Evolutionary conservation across 2,113 vertebrate genomes (phyloP), one percentile per base, ranked within the genome.

Genomic region (Azemiops feae): DNA sequence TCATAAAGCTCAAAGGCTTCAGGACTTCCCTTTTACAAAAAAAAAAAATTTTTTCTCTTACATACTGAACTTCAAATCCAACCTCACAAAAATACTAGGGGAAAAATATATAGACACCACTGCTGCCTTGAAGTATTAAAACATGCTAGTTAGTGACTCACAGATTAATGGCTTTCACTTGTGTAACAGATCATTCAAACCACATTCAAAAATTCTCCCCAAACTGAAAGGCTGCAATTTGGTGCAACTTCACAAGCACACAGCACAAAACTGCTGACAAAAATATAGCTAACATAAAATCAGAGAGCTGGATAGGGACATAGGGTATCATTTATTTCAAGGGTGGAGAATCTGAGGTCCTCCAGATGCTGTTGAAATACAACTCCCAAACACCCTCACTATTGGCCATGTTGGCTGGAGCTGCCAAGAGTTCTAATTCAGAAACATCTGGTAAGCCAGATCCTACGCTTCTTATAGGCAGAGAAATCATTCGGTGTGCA

Each of bases 211-310:
- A 69, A 10, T 22, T 43, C 22, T 43, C 88, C 54, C 34, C 25
- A 90, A 94, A 95, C 55, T 34, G 2, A 50, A 85, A 95, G 94
- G 9, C 45, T 91, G 89, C 52, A 89, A 11, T 91, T 55, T 89
- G 22, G 89, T 86, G 92, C 54, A 54, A 93, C 91, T 95, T 93
- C 94, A 94, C 88, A 95, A 94, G 93, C 0, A 25, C 69, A 60
- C 1, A 25, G 87, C 91, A 90, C 57, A 95, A 94, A 94, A 55
- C 18, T 50, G 58, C 64, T 54, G 69, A 54, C 23, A 69, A 91
- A 85, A 55, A 54, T 20, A 6, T 1, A 90, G 22, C 22, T 87
- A 87, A 86, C 89, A 93, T 74, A 34, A 34, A 94, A 95, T 43
- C 45, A 92, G n/a, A 69, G 92, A 89, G 87, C 92, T 43, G 23